Evolutionary conservation across 1,140 invertebrate genomes (phyloP).

Genomic region (Cataglyphis hispanica): DNA sequence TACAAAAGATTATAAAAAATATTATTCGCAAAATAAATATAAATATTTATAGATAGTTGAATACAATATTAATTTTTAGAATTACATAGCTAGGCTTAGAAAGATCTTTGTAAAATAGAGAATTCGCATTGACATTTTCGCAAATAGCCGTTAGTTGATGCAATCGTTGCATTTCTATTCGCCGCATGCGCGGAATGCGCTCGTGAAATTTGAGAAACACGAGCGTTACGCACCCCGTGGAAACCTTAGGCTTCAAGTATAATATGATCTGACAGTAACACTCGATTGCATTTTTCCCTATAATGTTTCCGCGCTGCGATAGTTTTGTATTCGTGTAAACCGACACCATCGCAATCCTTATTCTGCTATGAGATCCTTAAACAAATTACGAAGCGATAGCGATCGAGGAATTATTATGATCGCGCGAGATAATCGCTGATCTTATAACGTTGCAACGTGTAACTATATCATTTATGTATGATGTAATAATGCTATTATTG

Average conservation of each 20-base stretch:
- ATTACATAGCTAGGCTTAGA: background rate
- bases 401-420: constrained; percentile 33
- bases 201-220: constrained; percentile 84
- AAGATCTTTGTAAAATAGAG: background rate
- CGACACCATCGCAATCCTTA: constrained; percentile 62
- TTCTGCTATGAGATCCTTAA: constrained; percentile 36
- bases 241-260: constrained; percentile 81
- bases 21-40: background rate
- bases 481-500: constrained; percentile 11
- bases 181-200: constrained; percentile 79
- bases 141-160: constrained; percentile 53
- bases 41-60: background rate
- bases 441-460: background rate
- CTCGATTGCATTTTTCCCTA: constrained; percentile 80
- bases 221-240: constrained; percentile 71
- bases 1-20: background rate
- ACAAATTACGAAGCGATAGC: constrained; percentile 43
- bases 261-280: constrained; percentile 83
- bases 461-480: background rate
- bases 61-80: background rate
- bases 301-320: constrained; percentile 78
- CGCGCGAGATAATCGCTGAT: background rate
- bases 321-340: constrained; percentile 56
- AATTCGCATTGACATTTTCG: background rate
- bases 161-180: constrained; percentile 73